phyloP scores from a whole-genome alignment of 2,888 invertebrate genomes.

The Leucophora obtusa region DNA sequence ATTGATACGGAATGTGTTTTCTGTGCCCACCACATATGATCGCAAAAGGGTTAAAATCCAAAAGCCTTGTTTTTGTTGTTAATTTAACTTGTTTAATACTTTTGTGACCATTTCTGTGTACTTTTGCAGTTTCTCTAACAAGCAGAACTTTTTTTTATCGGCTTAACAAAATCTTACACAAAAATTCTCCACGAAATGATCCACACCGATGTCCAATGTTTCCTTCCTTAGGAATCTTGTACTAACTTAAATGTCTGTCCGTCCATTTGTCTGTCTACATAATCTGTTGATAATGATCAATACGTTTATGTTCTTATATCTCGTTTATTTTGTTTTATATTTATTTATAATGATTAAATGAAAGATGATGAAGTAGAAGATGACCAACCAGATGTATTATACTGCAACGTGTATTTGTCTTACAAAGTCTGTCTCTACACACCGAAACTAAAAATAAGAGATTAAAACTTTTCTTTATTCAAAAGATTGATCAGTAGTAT shows the following conservation, averaged over 20 bases:
- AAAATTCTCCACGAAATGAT: constrained; percentile 31
- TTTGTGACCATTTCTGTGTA: constrained; percentile 5
- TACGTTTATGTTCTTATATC: constrained; percentile 37
- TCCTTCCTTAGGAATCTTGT: constrained; percentile 1
- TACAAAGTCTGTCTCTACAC: neutral
- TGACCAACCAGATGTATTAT: constrained; percentile 60
- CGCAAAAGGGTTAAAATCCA: neutral
- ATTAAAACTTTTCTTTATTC: neutral
- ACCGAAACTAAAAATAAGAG: neutral
- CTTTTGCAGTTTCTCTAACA: constrained; percentile 43
- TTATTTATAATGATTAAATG: neutral
- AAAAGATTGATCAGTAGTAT: constrained; percentile 53
- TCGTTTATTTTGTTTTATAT: neutral
- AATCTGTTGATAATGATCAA: constrained; percentile 60
- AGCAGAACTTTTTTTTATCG: constrained; percentile 49
- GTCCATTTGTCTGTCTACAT: constrained; percentile 7
- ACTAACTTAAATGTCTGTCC: neutral
- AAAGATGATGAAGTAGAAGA: neutral
- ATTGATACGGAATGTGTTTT: too few species aligned
- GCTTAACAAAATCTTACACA: constrained; percentile 47
- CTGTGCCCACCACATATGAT: too few species aligned
- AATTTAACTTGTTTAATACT: neutral
- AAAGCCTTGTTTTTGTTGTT: neutral
- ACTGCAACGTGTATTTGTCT: constrained; percentile 7
- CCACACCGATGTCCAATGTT: constrained; percentile 30